Base-by-base conservation (phyloP, 1,140 invertebrate species). In the Capitella teleta region DNA sequence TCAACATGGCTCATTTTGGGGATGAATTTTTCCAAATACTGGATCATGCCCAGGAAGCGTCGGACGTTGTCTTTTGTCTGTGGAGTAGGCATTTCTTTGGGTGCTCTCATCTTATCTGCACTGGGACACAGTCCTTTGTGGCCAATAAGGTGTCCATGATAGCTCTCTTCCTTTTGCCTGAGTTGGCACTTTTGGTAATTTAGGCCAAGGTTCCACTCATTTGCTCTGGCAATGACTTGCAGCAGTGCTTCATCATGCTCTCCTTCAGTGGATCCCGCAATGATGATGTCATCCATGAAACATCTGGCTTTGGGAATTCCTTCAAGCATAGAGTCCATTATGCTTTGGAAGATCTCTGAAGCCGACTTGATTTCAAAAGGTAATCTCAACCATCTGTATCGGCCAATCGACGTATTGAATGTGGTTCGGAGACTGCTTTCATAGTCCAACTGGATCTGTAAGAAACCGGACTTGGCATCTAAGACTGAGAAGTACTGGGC, bases 261-360 rank as follows among this genome's bases (percentile, higher is more conserved):
- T n/a, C 32, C 14, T 24, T 18, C 18, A 28, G 18, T 44, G 4
- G 19, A 16, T n/a, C 19, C 42, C 5, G 42, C 28, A 2, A 47
- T 30, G n/a, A 47, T 24, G 24, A 47, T 47, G 24, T 47, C 26
- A 28, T 47, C 45, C 45, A 32, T 43, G 4, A 55, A 32, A 5
- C 34, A 55, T 46, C 41, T 6, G 19, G 41, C 41, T 5, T 14
- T 24, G 25, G 19, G 18, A 10, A 38, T 4, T 5, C 12, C 3
- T 38, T 38, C 36, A n/a, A 38, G 36, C 36, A 10, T 38, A 21
- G 16, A n/a, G 36, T 38, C 36, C 36, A 38, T 38, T 10, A 34
- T 34, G 6, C 38, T 55, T 45, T 70, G 62, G 55, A 70, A 75
- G 1, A 63, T 52, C 51, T 68, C 66, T 12, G 47, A 28, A 26